Conservation (phyloP, 2,113 vertebrate genomes). For the Martes martes region DNA sequence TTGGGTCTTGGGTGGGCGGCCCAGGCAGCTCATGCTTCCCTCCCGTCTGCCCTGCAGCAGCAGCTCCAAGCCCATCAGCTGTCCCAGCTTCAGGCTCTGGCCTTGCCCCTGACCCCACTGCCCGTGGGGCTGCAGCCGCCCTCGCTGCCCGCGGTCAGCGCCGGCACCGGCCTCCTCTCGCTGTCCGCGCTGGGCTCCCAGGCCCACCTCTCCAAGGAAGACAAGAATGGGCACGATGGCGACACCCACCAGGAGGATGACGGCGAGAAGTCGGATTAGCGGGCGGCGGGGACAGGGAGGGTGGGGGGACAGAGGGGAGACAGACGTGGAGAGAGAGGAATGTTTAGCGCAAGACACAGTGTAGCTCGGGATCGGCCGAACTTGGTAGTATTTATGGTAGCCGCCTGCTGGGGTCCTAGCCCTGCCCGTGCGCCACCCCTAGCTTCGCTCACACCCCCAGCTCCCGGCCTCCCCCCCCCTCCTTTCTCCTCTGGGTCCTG, state of each 20-base stretch:
- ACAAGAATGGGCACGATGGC: conserved; percentile 92
- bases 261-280: conserved; percentile 95
- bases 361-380: not conserved
- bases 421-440: not conserved
- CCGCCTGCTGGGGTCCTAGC: not conserved
- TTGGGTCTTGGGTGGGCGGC: not conserved
- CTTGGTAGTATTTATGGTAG: not conserved
- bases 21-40: not conserved
- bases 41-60: conserved; percentile 85
- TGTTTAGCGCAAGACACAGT: not conserved
- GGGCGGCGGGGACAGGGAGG: not conserved
- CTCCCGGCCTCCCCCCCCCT: not conserved
- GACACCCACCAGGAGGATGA: conserved; percentile 93
- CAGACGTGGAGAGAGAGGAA: conserved; percentile 30
- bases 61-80: conserved; percentile 99
- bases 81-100: conserved; percentile 97
- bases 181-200: conserved; percentile 96
- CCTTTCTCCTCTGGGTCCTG: not conserved
- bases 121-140: conserved; percentile 94
- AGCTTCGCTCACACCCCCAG: not conserved
- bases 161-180: conserved; percentile 93
- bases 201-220: conserved; percentile 94
- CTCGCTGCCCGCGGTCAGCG: conserved; percentile 89
- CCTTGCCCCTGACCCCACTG: conserved; percentile 93
- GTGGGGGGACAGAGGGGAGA: not conserved